Conservation (phyloP, 2,797 vertebrate genomes). For the Pseudochirops corinnae region DNA sequence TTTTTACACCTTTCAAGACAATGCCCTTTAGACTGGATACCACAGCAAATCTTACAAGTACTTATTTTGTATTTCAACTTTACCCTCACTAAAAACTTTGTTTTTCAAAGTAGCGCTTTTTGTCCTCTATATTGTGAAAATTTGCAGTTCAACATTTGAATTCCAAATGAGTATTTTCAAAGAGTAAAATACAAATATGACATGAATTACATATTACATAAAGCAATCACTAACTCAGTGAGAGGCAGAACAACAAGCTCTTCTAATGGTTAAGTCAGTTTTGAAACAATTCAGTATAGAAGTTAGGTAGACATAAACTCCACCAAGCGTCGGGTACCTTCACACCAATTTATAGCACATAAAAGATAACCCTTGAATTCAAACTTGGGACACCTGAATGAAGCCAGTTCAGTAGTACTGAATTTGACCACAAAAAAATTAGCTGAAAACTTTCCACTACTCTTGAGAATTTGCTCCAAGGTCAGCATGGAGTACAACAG, state of each 20-base stretch:
- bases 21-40: background rate
- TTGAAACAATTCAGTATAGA: background rate
- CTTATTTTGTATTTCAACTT: constrained; percentile 39
- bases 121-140: constrained; percentile 35
- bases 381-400: background rate
- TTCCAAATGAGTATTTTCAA: constrained; percentile 69
- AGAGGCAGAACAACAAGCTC: background rate
- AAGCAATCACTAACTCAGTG: background rate
- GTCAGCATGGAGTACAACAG: background rate
- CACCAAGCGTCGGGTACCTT: background rate
- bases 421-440: background rate
- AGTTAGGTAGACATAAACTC: background rate
- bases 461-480: background rate
- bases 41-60: background rate
- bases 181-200: constrained; percentile 35
- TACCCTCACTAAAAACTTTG: constrained; percentile 46
- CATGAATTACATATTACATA: constrained; percentile 23
- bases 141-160: constrained; percentile 60
- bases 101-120: constrained; percentile 54
- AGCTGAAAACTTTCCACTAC: background rate
- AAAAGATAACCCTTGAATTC: background rate
- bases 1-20: background rate
- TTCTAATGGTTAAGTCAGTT: background rate
- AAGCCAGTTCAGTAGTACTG: background rate
- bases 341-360: background rate